Evolutionary conservation across 2,888 invertebrate genomes (phyloP).

Genomic region (Notodonta ziczac): DNA sequence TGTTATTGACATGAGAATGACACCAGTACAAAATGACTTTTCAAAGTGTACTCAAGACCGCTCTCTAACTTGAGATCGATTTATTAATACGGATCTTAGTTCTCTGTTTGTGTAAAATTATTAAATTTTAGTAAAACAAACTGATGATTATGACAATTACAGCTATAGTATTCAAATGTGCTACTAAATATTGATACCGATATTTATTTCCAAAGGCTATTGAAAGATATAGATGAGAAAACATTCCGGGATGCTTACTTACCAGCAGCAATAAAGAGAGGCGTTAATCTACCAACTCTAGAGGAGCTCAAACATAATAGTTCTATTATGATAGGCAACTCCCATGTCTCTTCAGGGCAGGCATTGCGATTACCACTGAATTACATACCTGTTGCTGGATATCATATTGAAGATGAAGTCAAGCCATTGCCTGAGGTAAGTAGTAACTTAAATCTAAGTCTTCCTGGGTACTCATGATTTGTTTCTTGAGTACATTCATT

Average conservation of each 20-base stretch:
- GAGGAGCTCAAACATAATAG: constrained; percentile 51
- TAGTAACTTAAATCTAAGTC: background rate
- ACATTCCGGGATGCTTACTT: constrained; percentile 22
- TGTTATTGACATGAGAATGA: no score
- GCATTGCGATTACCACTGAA: constrained; percentile 54
- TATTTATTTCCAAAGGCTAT: constrained; percentile 14
- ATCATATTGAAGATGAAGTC: constrained; percentile 54
- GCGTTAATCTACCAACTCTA: constrained; percentile 42
- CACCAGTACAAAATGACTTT: no score
- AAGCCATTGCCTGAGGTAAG: constrained; percentile 58
- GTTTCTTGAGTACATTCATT: no score
- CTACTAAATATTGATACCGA: background rate
- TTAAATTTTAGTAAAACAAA: no score
- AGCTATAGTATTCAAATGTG: no score
- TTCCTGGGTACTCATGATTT: no score
- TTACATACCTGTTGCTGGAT: constrained; percentile 58
- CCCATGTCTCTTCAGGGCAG: constrained; percentile 54
- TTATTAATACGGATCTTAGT: no score
- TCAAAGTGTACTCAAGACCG: no score
- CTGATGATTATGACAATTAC: no score
- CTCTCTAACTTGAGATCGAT: no score
- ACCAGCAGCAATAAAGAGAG: constrained; percentile 36
- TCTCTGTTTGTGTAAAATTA: no score
- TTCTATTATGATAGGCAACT: constrained; percentile 62
- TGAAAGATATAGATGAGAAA: constrained; percentile 23